Conservation (phyloP, 2,113 vertebrate genomes). For the Onychostoma macrolepis region DNA sequence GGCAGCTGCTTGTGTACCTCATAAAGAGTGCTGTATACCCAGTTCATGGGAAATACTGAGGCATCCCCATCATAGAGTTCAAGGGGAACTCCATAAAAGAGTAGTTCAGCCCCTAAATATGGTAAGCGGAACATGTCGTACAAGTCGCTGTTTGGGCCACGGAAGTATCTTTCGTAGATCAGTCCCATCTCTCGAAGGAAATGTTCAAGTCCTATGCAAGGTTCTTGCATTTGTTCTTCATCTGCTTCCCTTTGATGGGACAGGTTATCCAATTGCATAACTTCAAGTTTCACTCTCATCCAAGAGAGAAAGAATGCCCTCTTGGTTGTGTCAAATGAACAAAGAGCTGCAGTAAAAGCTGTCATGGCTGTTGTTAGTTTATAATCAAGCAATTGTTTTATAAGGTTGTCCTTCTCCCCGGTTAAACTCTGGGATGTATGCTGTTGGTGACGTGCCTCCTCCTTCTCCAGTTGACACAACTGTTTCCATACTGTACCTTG, state of each 20-base stretch:
- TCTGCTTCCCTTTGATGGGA: conserved; percentile 28
- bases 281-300: conserved; percentile 68
- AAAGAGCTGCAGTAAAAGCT: conserved; percentile 67
- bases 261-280: conserved; percentile 56
- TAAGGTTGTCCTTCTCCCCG: conserved; percentile 61
- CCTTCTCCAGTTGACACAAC: conserved; percentile 66
- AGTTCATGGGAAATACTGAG: conserved; percentile 67
- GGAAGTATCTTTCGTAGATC: conserved; percentile 72
- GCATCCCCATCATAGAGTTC: conserved; percentile 76
- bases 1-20: conserved; percentile 66
- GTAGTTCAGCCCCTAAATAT: conserved; percentile 67
- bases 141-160: conserved; percentile 52
- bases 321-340: conserved; percentile 58
- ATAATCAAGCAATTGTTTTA: conserved; percentile 59
- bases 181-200: conserved; percentile 76
- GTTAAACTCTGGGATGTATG: conserved; percentile 37
- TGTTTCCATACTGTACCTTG: conserved; percentile 68
- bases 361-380: conserved; percentile 70
- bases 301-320: conserved; percentile 71
- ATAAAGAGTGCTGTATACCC: conserved; percentile 68
- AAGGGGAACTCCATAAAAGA: conserved; percentile 72
- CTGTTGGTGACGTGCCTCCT: conserved; percentile 59
- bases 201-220: conserved; percentile 71
- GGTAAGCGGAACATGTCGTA: conserved; percentile 68
- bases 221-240: conserved; percentile 23